Conservation (phyloP, 2,113 vertebrate genomes). For the Cricetomys ansorgei region DNA sequence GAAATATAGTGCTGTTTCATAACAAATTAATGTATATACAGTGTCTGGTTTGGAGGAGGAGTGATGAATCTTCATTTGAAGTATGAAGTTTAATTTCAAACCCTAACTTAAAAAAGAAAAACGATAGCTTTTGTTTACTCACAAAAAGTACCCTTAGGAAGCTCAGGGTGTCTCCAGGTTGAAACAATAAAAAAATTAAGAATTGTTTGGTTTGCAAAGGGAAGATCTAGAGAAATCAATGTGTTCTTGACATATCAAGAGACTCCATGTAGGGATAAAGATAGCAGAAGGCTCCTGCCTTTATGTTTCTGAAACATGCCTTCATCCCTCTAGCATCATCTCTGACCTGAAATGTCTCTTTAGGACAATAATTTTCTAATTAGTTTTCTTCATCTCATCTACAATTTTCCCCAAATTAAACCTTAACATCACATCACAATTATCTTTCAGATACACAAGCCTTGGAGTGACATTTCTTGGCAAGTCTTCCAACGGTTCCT, state of each 20-base stretch:
- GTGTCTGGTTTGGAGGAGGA: not conserved
- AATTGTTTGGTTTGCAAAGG: not conserved
- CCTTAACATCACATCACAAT: constrained; percentile 22
- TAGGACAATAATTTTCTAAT: constrained; percentile 59
- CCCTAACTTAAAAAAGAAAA: constrained; percentile 27
- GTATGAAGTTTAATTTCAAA: constrained; percentile 10
- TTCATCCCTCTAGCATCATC: not conserved
- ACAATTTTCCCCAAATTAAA: constrained; percentile 13
- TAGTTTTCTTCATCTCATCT: constrained; percentile 48
- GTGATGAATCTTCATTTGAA: not conserved
- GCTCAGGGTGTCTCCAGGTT: not conserved
- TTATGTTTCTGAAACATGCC: not conserved
- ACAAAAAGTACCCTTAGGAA: constrained; percentile 4
- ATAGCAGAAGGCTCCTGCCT: not conserved
- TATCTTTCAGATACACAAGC: constrained; percentile 51
- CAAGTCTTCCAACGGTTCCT: not conserved
- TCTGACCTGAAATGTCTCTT: constrained; percentile 36
- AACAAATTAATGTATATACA: not conserved
- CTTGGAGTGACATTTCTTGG: not conserved
- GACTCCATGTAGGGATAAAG: not conserved
- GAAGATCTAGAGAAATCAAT: constrained; percentile 5
- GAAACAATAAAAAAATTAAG: not conserved
- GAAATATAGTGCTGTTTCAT: constrained; percentile 20
- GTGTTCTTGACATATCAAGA: not conserved
- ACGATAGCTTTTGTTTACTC: not conserved